Base-by-base conservation (phyloP, 92 coral and sea anemone genomes). In the Zoanthus sociatus region DNA sequence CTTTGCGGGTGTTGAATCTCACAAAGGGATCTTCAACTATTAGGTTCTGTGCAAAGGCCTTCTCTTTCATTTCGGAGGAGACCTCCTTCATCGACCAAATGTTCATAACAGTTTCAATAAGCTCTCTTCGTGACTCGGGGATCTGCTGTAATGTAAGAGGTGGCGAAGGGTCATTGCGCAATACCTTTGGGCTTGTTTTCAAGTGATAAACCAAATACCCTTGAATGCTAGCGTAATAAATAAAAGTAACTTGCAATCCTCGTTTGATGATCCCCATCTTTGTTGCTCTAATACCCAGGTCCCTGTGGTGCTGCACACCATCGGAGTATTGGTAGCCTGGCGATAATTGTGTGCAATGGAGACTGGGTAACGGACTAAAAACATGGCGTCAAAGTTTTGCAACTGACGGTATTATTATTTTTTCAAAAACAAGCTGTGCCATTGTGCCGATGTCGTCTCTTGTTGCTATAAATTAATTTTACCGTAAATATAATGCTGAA, bases 121-220 rank as follows among this genome's bases (percentile, higher is more conserved):
- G 55, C 3, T 42, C 54, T 11, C 44, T 46, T 73, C 77, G 77
- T n/a, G 51, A 45, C 26, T 42, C 7, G 21, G 77, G 77, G 26
- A 73, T 7, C 44, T 73, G 77, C 11, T 30, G 3, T 10, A 11
- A 53, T 42, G 77, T 14, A 3, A 73, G 20, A 17, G 77, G 50
- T 9, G 77, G 55, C 54, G 77, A 44, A 4, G 54, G 20, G 5
- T 46, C 77, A 48, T 33, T 32, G n/a, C 77, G 77, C 14, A 73
- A 45, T 7, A 45, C 21, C 54, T 48, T 73, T 37, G 55, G 54
- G 9, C 77, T 37, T 44, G 51, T 73, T 45, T 73, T 73, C 5
- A 73, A 46, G 77, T 73, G 55, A 73, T 69, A 73, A 42, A 73
- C 50, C 77, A 73, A 73, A 73, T 73, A 73, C 1, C 77, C 77